Evolutionary conservation across 1,140 invertebrate genomes (phyloP).

Genomic region (Aphelinus atriplicis): DNA sequence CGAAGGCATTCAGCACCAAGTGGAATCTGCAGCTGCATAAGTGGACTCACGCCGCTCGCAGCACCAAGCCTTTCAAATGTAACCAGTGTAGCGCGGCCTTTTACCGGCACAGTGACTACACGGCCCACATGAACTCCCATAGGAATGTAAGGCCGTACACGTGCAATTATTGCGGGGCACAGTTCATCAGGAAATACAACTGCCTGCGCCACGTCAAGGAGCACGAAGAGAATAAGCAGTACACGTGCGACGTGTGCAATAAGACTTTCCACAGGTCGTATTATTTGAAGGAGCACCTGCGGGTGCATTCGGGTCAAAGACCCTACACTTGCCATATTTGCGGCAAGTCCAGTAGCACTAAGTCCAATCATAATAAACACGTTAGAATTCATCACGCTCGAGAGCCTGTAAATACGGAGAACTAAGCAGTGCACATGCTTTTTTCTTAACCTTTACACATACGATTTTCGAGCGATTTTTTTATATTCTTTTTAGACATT

Average conservation of each 20-base stretch:
- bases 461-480: neutral
- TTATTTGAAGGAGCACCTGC: constrained; percentile 86
- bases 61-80: constrained; percentile 87
- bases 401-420: constrained; percentile 85
- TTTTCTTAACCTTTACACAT: constrained; percentile 1
- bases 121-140: constrained; percentile 86
- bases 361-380: constrained; percentile 90
- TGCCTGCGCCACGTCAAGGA: constrained; percentile 90
- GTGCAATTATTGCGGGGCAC: constrained; percentile 92
- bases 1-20: constrained; percentile 86
- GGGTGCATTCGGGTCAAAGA: constrained; percentile 84
- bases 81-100: constrained; percentile 84
- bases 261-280: constrained; percentile 88
- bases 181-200: constrained; percentile 93
- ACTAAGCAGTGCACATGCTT: constrained; percentile 63
- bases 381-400: constrained; percentile 87
- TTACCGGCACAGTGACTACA: constrained; percentile 80
- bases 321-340: constrained; percentile 88
- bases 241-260: constrained; percentile 86
- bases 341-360: constrained; percentile 85
- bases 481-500: neutral
- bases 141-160: constrained; percentile 84
- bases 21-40: constrained; percentile 89
- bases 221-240: constrained; percentile 89
- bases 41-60: constrained; percentile 87